Evolutionary conservation across 2,888 invertebrate species (phyloP), one percentile per base, ranked within the genome.

Genomic region (Andrena marginata): DNA sequence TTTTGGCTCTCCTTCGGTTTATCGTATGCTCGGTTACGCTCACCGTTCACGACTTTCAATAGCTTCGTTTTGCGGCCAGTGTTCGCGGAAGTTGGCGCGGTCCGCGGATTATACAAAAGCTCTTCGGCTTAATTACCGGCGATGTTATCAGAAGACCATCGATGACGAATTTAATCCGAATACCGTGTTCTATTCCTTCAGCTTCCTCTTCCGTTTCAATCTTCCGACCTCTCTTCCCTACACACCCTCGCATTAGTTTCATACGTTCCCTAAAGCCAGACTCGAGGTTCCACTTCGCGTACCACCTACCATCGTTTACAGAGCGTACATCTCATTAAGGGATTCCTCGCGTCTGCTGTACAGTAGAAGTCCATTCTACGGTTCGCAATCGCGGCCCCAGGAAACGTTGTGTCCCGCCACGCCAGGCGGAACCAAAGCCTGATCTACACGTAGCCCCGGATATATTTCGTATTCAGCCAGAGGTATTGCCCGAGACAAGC

Each of bases 401-500:
- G 33, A 65, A 65, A 63, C 33, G 42, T 42, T 74, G 23, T 33
- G 62, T 20, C 29, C 13, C 26, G 77, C 3, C 33, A 59, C 54
- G 48, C 70, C 64, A 59, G 59, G 26, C 74, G 71, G 62, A 69
- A 79, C 60, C 76, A 81, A 77, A 81, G 76, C 71, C 65, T 80
- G 87, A 87, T 87, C 80, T 76, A 84, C 75, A 74, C 80, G 75
- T 48, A 73, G 76, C 64, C 68, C 72, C 16, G 68, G 70, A 78
- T 85, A 72, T 80, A 87, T 85, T 86, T 80, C 76, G 87, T 85
- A 87, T 85, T 87, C 84, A 77, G 67, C 65, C 56, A 60, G 77
- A 86, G 82, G 65, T 79, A 88, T 84, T 80, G 85, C 77, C 74
- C 59, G 79, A 71, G 85, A 88, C 88, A 86, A 82, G 70, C 85